A percentile compares a stretch with the other conserved stretches of the same genome.
These are phyloP conservation scores for Chrysaora quinquecirrha DNA, from an alignment of 30 jellyfish, hydroid and myxozoan genomes.

Conservation along the genomic window DNA sequence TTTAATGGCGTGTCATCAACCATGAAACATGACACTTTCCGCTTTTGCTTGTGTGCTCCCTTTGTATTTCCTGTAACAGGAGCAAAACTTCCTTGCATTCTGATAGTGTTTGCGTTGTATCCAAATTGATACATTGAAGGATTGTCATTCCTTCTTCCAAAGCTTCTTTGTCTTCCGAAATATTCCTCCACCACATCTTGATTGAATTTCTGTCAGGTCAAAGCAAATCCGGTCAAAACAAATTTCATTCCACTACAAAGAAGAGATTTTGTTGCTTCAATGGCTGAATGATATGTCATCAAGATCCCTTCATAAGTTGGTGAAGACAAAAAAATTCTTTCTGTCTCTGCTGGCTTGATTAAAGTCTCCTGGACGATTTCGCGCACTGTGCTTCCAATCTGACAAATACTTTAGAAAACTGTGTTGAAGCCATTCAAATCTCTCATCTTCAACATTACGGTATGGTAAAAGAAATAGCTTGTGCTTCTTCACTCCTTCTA, in stretches of 20 bases:
- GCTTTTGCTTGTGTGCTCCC: conserved; percentile 45
- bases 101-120: too few species aligned
- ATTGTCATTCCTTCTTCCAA: too few species aligned
- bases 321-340: conserved; percentile 28
- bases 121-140: conserved; percentile 41
- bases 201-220: too few species aligned
- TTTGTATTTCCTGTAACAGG: conserved; percentile 30
- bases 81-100: conserved; percentile 15
- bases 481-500: conserved; percentile 33
- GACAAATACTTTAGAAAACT: conserved; percentile 22
- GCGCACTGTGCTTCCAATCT: conserved; percentile 34
- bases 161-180: too few species aligned
- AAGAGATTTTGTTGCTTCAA: conserved; percentile 47
- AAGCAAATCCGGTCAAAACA: conserved; percentile 46
- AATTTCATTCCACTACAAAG: conserved; percentile 34
- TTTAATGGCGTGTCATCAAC: conserved; percentile 32
- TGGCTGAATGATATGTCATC: conserved; percentile 44
- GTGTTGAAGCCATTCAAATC: conserved; percentile 57
- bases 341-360: conserved; percentile 16
- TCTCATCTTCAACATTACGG: conserved; percentile 45
- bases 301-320: conserved; percentile 51
- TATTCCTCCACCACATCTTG: conserved; percentile 60
- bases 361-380: conserved; percentile 30
- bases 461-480: conserved; percentile 38
- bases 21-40: conserved; percentile 12